Conservation (phyloP, 2,888 invertebrate species). For the Hyles lineata region DNA sequence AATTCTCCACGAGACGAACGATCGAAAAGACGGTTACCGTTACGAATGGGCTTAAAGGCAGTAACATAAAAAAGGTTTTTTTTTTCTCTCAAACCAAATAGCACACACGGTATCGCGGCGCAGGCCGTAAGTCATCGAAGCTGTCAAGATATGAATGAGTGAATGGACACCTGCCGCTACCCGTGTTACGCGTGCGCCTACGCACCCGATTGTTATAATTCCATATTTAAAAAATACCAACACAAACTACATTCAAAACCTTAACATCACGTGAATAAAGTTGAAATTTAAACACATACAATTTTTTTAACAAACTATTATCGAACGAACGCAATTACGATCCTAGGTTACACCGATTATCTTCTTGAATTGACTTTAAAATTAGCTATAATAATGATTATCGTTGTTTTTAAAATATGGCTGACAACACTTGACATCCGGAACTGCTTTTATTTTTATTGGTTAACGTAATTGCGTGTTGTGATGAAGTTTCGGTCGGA, state of each 20-base stretch:
- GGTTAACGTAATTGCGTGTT: conserved; percentile 56
- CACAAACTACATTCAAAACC: conserved; percentile 45
- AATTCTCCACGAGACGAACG: conserved; percentile 72
- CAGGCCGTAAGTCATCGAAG: conserved; percentile 81
- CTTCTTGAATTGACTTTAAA: conserved; percentile 75
- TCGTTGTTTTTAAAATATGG: conserved; percentile 76
- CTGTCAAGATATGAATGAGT: conserved; percentile 84
- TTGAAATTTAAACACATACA: background rate
- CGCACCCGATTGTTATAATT: conserved; percentile 65
- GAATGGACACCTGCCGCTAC: conserved; percentile 83
- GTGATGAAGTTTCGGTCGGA: conserved; percentile 36
- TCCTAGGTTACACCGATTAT: conserved; percentile 72
- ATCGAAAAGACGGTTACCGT: conserved; percentile 78
- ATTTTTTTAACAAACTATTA: conserved; percentile 46
- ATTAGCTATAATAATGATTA: conserved; percentile 80
- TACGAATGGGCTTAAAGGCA: conserved; percentile 80
- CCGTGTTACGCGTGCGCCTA: conserved; percentile 81
- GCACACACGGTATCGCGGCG: conserved; percentile 70
- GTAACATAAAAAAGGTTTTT: conserved; percentile 71
- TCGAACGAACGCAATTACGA: conserved; percentile 61
- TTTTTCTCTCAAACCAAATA: conserved; percentile 65
- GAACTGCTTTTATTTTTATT: conserved; percentile 66
- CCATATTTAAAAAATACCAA: conserved; percentile 55
- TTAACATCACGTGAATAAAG: background rate
- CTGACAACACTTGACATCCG: conserved; percentile 72